Evolutionary conservation across 2,797 vertebrate species (phyloP), one percentile per base, ranked within the genome.

Genomic region (Pelobates cultripes): DNA sequence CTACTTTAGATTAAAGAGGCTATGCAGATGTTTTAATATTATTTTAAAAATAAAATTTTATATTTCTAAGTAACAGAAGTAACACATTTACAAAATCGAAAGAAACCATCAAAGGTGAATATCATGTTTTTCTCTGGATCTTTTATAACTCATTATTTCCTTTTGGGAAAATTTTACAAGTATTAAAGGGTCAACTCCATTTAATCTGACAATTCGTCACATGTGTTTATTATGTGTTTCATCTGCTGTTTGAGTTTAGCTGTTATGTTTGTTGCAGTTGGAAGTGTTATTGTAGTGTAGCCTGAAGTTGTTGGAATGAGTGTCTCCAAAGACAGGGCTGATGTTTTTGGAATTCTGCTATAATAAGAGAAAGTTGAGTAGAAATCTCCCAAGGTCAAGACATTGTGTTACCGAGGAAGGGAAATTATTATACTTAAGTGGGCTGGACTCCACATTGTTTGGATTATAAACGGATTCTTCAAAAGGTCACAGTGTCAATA

Each of bases 301-400:
- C 41, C 17, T 28, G 70, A 51, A 51, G 3, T 51, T 10, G 5
- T 10, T 51, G 47, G 47, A 51, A 51, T 51, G 47, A 64, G 71
- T 80, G 79, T 71, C 68, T 71, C 53, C 51, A 17, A 60, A 75
- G 72, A 70, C 73, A 43, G 3, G 53, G 73, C 68, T 15, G 17
- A 60, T 81, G 43, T 75, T 75, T 70, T 61, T 57, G 41, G 43
- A 70, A 61, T 51, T 44, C 13, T 51, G 8, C 43, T 63, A 70
- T 70, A 81, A 81, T 14, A 75, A 70, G n/a, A 68, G 7, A 7
- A 10, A 57, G 53, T 53, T 13, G 13, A 73, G 53, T 55, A 63
- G 44, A 60, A 53, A 66, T 53, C 55, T 47, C 42, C 61, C 77
- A 79, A 73, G 77, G 69, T 79, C 53, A 75, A 63, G 64, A 10